phyloP scores from a whole-genome alignment of 2,797 vertebrate species.

The Labroides dimidiatus region DNA sequence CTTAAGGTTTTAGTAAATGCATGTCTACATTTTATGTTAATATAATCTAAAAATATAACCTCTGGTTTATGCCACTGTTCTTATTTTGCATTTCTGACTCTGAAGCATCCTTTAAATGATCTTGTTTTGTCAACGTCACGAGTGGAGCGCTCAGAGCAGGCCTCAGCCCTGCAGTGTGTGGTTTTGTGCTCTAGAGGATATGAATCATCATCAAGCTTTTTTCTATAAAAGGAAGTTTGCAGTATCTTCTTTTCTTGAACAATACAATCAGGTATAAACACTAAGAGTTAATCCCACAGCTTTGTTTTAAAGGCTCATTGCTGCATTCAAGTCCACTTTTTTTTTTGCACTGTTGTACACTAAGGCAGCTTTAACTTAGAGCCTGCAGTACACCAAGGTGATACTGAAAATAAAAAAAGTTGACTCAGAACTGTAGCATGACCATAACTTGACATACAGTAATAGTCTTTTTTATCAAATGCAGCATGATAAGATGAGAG shows the following conservation, averaged over 20 bases:
- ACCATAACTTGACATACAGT: too few relatives aligned
- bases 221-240: constrained; percentile 68
- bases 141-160: background rate
- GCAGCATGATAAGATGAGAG: background rate
- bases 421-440: too few relatives aligned
- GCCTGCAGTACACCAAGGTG: too few relatives aligned
- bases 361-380: too few relatives aligned
- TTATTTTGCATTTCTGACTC: background rate
- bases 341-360: too few relatives aligned
- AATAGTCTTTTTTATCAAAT: too few relatives aligned
- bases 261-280: background rate
- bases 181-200: constrained; percentile 52
- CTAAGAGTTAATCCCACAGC: background rate
- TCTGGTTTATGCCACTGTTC: background rate
- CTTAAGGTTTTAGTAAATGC: constrained; percentile 33
- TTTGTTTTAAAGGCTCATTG: too few relatives aligned
- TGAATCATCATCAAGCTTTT: constrained; percentile 54
- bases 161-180: constrained; percentile 26
- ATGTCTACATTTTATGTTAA: background rate
- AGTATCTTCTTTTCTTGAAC: constrained; percentile 10
- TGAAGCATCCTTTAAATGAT: background rate
- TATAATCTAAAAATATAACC: background rate
- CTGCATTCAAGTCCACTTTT: too few relatives aligned
- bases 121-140: background rate
- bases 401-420: too few relatives aligned